phyloP scores from a whole-genome alignment of 2,113 vertebrate genomes.

The Cacatua alba region DNA sequence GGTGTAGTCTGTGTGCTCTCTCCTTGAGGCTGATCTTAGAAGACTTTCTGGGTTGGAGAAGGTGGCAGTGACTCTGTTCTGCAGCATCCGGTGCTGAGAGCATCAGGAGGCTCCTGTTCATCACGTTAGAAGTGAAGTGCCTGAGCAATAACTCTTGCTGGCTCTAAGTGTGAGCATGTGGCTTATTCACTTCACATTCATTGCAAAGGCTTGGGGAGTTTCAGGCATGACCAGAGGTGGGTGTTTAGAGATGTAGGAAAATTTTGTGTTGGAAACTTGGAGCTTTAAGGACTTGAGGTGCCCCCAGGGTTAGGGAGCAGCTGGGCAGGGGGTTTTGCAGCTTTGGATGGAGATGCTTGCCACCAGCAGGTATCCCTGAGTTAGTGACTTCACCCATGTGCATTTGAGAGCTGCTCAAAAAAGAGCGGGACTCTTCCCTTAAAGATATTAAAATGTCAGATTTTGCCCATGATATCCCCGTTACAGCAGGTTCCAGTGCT shows the following conservation, averaged over 20 bases:
- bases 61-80: not conserved
- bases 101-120: not conserved
- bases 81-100: fast-evolving
- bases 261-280: not conserved
- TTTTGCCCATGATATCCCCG: not conserved
- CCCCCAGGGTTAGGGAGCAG: not conserved
- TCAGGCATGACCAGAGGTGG: not conserved
- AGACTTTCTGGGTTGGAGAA: not conserved
- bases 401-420: not conserved
- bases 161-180: not conserved
- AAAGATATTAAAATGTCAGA: not conserved
- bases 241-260: fast-evolving
- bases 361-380: no score
- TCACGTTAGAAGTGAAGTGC: fast-evolving
- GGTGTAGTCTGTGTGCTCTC: fast-evolving
- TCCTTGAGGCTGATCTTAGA: fast-evolving
- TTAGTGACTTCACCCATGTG: not conserved
- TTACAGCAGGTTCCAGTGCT: not conserved
- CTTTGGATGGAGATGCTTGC: not conserved
- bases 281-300: not conserved
- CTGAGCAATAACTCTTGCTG: not conserved
- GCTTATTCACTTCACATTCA: fast-evolving
- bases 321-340: not conserved
- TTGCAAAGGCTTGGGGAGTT: not conserved
- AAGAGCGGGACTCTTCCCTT: not conserved